Conservation (phyloP, 2,888 invertebrate genomes). For the Drosophila rellima region DNA sequence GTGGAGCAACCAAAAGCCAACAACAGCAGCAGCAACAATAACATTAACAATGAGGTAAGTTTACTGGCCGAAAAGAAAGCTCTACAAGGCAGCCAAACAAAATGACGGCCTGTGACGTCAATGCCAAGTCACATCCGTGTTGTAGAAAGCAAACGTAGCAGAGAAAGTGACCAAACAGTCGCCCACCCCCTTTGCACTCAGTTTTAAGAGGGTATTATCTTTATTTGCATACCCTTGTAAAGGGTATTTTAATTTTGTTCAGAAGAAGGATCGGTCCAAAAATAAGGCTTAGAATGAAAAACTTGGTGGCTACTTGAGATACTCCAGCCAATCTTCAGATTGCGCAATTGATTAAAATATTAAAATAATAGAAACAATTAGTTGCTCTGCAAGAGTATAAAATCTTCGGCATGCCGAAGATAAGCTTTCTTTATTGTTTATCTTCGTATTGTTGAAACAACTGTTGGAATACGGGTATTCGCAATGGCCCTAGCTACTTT, state of each 20-base stretch:
- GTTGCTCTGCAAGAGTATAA: not conserved
- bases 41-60: conserved; percentile 75
- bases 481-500: conserved; percentile 38
- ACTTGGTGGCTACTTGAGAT: no score
- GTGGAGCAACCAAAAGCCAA: conserved; percentile 52
- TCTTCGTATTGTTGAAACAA: conserved; percentile 64
- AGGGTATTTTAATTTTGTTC: no score
- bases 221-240: not conserved
- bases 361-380: no score
- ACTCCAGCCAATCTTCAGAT: no score
- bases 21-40: conserved; percentile 49
- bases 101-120: conserved; percentile 61
- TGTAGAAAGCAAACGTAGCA: conserved; percentile 68
- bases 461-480: conserved; percentile 49
- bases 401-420: not conserved
- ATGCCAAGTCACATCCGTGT: conserved; percentile 72
- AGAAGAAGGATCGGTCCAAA: no score
- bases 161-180: conserved; percentile 66
- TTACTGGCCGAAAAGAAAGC: conserved; percentile 60
- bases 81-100: conserved; percentile 22
- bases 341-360: no score
- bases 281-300: not conserved
- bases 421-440: not conserved
- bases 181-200: not conserved
- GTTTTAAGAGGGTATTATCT: conserved; percentile 17